A percentile compares a stretch with the other conserved stretches of the same genome.
Evolutionary conservation across 2,888 invertebrate species (phyloP).

Genomic region (Apamea crenata): DNA sequence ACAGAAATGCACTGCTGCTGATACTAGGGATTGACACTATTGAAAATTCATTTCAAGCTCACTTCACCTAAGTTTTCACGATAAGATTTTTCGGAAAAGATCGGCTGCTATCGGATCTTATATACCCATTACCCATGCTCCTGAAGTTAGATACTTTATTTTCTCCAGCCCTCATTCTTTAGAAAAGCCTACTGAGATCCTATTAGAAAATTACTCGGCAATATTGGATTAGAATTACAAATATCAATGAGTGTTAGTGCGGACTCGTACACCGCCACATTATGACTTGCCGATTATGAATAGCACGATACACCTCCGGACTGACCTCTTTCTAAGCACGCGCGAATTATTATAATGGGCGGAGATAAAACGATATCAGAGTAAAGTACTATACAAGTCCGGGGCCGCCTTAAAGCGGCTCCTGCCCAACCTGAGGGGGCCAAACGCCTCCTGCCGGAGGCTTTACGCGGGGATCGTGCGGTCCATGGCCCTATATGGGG

Average conservation of each 20-base stretch:
- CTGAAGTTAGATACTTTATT: background rate
- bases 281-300: background rate
- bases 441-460: too few species aligned
- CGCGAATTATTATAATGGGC: conserved; percentile 12
- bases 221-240: background rate
- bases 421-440: too few species aligned
- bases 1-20: too few species aligned
- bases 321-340: conserved; percentile 41
- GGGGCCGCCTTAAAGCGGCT: too few species aligned
- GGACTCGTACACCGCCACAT: background rate
- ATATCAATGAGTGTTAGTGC: background rate
- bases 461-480: too few species aligned
- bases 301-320: conserved; percentile 27
- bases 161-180: too few species aligned
- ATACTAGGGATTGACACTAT: too few species aligned
- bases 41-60: too few species aligned
- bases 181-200: background rate
- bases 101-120: background rate
- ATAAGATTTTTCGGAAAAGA: background rate
- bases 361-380: background rate
- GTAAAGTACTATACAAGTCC: too few species aligned
- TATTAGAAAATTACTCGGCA: background rate
- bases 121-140: background rate
- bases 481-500: too few species aligned
- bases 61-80: too few species aligned